Percentiles rank a stretch among this genome's conserved stretches.
Evolutionary conservation across 2,797 vertebrate species (phyloP).

Genomic region (Gallinago nigripennis): DNA sequence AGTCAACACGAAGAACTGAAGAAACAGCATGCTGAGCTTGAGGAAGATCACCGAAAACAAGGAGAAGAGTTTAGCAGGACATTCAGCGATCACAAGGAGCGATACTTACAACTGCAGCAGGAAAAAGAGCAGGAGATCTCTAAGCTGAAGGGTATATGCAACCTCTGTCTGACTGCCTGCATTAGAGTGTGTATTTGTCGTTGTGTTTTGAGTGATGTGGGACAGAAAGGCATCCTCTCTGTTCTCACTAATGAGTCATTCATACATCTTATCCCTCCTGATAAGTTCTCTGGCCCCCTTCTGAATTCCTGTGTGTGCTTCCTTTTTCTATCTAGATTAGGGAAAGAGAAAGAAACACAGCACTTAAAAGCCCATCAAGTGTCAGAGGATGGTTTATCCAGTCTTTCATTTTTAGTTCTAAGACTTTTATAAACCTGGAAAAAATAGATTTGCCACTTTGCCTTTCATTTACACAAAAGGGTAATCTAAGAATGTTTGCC

Average conservation of each 20-base stretch:
- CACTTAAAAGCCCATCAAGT: neutral
- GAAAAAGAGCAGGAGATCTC: slow-evolving; percentile 87
- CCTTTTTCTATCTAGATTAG: neutral
- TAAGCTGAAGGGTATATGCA: slow-evolving; percentile 88
- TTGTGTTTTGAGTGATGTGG: neutral
- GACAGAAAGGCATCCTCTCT: neutral
- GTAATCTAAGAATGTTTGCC: neutral
- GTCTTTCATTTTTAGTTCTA: neutral
- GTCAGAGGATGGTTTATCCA: neutral
- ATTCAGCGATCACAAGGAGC: slow-evolving; percentile 87
- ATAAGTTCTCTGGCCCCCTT: neutral
- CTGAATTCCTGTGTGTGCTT: neutral
- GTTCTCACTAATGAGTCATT: neutral
- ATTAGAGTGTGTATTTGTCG: neutral
- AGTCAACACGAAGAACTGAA: slow-evolving; percentile 95
- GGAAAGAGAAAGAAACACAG: neutral
- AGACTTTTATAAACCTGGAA: neutral
- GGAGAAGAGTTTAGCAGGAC: slow-evolving; percentile 87
- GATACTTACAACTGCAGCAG: slow-evolving; percentile 87
- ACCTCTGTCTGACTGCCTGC: neutral
- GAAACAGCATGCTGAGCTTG: slow-evolving; percentile 90
- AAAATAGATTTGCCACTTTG: neutral
- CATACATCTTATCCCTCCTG: neutral
- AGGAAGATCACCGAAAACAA: slow-evolving; percentile 89
- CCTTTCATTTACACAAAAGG: neutral